Evolutionary conservation across 2,113 vertebrate genomes (phyloP).

Genomic region (Ammodytes marinus): DNA sequence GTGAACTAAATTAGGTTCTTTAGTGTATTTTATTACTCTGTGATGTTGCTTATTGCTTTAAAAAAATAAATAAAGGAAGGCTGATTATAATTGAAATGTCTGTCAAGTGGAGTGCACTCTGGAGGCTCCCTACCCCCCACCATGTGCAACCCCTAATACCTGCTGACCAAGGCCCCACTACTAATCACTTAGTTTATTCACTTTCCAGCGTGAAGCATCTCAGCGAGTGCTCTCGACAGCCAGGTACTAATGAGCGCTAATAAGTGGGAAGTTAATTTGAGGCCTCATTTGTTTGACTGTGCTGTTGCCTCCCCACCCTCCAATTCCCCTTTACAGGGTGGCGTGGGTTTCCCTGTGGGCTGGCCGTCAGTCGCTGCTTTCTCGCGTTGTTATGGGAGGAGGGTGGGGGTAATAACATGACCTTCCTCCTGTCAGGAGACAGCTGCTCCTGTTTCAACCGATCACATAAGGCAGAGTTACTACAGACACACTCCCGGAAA

Average conservation of each 20-base stretch:
- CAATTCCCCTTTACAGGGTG: conserved; percentile 14
- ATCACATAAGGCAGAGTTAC: conserved; percentile 11
- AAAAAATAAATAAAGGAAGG: not conserved
- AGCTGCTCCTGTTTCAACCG: conserved; percentile 41
- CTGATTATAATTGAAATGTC: conserved; percentile 50
- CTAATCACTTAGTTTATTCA: conserved; percentile 69
- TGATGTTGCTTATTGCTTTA: conserved; percentile 14
- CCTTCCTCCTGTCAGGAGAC: conserved; percentile 59
- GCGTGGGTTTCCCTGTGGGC: conserved; percentile 39
- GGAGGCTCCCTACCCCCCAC: conserved; percentile 31
- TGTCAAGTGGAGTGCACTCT: conserved; percentile 35
- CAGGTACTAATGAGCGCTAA: conserved; percentile 75
- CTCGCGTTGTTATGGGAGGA: conserved; percentile 25
- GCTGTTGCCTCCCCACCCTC: conserved; percentile 38
- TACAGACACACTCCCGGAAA: not conserved
- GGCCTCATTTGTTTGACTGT: conserved; percentile 58
- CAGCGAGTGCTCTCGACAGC: conserved; percentile 57
- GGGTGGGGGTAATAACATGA: conserved; percentile 62
- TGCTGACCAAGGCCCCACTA: conserved; percentile 49
- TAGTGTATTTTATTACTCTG: not conserved
- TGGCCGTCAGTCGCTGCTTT: conserved; percentile 37
- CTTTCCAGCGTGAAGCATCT: conserved; percentile 44
- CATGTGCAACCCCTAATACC: conserved; percentile 17
- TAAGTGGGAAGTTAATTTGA: conserved; percentile 70
- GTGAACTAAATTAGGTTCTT: not conserved